phyloP scores from a whole-genome alignment of 2,888 invertebrate genomes.

The Ptilodon capucinus region DNA sequence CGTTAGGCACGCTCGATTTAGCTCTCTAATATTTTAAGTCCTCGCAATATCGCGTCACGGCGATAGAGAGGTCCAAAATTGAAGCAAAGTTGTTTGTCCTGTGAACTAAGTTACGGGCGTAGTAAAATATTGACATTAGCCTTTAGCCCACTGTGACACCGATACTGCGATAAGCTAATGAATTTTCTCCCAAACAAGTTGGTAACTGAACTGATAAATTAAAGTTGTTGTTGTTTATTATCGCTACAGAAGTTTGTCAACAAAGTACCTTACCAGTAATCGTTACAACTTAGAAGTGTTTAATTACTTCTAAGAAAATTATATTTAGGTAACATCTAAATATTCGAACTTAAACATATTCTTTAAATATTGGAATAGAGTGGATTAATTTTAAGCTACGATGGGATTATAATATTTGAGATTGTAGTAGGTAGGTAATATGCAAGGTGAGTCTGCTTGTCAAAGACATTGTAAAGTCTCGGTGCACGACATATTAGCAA shows the following conservation, averaged over 20 bases:
- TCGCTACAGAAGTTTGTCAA: conserved; percentile 20
- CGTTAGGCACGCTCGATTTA: not conserved
- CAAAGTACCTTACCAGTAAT: conserved; percentile 8
- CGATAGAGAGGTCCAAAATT: conserved; percentile 20
- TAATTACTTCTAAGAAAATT: not conserved
- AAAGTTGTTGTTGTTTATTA: conserved; percentile 25
- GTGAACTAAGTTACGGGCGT: conserved; percentile 27
- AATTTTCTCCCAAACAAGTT: conserved; percentile 48
- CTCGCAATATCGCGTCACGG: conserved; percentile 3
- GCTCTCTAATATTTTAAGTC: conserved; percentile 8
- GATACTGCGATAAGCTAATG: conserved; percentile 53
- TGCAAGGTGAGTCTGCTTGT: too few relatives aligned
- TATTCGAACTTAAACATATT: too few relatives aligned
- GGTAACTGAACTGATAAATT: conserved; percentile 30
- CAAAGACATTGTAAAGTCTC: too few relatives aligned
- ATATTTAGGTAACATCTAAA: too few relatives aligned
- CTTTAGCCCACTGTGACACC: conserved; percentile 41
- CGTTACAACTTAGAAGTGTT: not conserved
- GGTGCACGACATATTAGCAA: too few relatives aligned
- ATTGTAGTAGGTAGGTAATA: too few relatives aligned
- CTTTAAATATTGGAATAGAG: too few relatives aligned
- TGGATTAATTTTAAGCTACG: too few relatives aligned
- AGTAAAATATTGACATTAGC: conserved; percentile 58
- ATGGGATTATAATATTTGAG: too few relatives aligned
- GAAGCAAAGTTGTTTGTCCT: conserved; percentile 36